Evolutionary conservation across 2,113 vertebrate species (phyloP).

Genomic region (Hippocampus mohnikei): DNA sequence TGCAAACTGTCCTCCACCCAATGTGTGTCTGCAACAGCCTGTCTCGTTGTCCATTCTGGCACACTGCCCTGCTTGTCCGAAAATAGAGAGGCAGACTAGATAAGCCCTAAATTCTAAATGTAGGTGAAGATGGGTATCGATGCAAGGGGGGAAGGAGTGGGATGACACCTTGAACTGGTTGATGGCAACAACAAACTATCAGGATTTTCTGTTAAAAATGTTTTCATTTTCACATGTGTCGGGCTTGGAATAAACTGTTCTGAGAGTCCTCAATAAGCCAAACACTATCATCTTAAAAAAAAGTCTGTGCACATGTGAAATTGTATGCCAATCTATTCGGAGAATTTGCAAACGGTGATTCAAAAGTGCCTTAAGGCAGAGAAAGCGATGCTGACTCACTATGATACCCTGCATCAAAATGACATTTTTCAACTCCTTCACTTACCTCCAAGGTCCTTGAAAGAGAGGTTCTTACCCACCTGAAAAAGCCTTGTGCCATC

Average conservation of each 20-base stretch:
- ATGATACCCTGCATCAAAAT: slow-evolving; percentile 5
- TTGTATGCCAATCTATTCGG: background rate
- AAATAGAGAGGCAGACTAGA: slow-evolving; percentile 60
- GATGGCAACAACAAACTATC: slow-evolving; percentile 10
- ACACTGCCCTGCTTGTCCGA: slow-evolving; percentile 48
- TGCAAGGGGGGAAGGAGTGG: background rate
- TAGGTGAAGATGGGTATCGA: slow-evolving; percentile 40
- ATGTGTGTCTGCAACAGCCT: slow-evolving; percentile 35
- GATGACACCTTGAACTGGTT: slow-evolving; percentile 49
- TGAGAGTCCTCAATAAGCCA: slow-evolving; percentile 42
- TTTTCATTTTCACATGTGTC: slow-evolving; percentile 1
- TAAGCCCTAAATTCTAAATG: slow-evolving; percentile 49
- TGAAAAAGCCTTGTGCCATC: background rate
- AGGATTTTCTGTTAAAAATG: slow-evolving; percentile 47
- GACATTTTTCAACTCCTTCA: background rate
- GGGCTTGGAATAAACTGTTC: slow-evolving; percentile 35
- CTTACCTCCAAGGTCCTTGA: background rate
- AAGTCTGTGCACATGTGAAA: slow-evolving; percentile 5
- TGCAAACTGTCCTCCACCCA: slow-evolving; percentile 47
- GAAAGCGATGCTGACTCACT: background rate
- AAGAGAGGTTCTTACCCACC: background rate
- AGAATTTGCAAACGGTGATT: slow-evolving; percentile 2
- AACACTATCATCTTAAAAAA: slow-evolving; percentile 24
- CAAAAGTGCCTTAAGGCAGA: slow-evolving; percentile 4
- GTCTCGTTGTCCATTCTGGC: slow-evolving; percentile 41